Base-by-base conservation (phyloP, 2,888 invertebrate species). In the Blastobasis adustella region DNA sequence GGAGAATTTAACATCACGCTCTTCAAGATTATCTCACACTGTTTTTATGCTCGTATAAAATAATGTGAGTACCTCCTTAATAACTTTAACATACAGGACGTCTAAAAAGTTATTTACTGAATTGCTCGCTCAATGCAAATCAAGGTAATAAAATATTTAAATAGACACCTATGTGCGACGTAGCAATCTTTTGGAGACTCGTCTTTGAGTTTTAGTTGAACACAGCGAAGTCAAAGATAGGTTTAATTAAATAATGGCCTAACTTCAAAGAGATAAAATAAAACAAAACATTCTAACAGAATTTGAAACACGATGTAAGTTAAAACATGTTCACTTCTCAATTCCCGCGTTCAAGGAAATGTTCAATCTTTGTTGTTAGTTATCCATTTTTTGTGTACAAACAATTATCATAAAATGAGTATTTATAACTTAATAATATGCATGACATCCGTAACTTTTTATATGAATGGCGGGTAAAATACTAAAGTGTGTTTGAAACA, bases 281-380 rank as follows among this genome's bases (percentile, higher is more conserved):
- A 47, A 54, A 54, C 53, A 52, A 58, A 52, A 57, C 57, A 45
- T 52, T n/a, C n/a, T n/a, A 55, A 55, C 55, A 51, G 55, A 46
- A 50, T 54, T 52, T 54, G 56, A 23, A 23, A 23, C 23, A 23
- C 23, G 23, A 23, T 58, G 52, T 58, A 52, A 56, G 59, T 60
- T 53, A 51, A 51, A 45, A 6, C 23, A 47, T 37, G 43, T 46
- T 43, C 38, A 37, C 49, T 48, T 38, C 46, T 46, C 42, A 47
- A 73, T 77, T 79, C 75, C 71, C 76, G 74, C 73, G 68, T 71
- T 76, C 72, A 78, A 76, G 78, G 75, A 79, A 80, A 79, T 77
- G 66, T 60, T 63, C 56, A 65, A 55, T 70, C 69, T 76, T 75
- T 74, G 72, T 75, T 71, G 58, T 60, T 59, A 57, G 56, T 47